A percentile compares a stretch with the other conserved stretches of the same genome.
Evolutionary conservation across 2,797 vertebrate genomes (phyloP).

Genomic region (Ceryle rudis): DNA sequence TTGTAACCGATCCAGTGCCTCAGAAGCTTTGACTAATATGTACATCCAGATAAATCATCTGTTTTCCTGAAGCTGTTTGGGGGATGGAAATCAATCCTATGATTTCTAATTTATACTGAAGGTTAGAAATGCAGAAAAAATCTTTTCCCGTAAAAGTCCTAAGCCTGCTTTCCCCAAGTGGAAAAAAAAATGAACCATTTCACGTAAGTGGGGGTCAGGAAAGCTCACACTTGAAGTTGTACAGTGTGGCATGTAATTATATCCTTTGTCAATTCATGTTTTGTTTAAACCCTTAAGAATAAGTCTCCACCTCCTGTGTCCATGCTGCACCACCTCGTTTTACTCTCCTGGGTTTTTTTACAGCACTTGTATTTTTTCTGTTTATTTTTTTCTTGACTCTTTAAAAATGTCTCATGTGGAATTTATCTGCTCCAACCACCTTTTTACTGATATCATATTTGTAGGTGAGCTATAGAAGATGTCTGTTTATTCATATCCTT

Average conservation of each 20-base stretch:
- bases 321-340: accelerated
- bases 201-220: neutral
- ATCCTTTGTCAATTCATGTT: neutral
- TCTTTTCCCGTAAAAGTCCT: neutral
- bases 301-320: neutral
- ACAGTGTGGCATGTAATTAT: neutral
- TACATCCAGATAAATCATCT: neutral
- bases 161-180: neutral
- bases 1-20: neutral
- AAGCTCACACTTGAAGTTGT: neutral
- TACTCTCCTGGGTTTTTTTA: neutral
- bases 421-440: neutral
- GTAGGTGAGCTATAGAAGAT: neutral
- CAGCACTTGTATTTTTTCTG: neutral
- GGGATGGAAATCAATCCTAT: neutral
- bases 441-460: neutral
- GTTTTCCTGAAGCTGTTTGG: neutral
- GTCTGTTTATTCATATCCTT: neutral
- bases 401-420: neutral
- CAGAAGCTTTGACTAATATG: neutral
- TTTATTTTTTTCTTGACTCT: neutral
- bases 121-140: neutral
- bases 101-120: neutral
- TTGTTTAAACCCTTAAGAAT: neutral
- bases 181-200: neutral